Percentiles rank a stretch among this genome's conserved stretches.
Conservation (phyloP, 2,888 invertebrate genomes). For the Dugesia japonica region DNA sequence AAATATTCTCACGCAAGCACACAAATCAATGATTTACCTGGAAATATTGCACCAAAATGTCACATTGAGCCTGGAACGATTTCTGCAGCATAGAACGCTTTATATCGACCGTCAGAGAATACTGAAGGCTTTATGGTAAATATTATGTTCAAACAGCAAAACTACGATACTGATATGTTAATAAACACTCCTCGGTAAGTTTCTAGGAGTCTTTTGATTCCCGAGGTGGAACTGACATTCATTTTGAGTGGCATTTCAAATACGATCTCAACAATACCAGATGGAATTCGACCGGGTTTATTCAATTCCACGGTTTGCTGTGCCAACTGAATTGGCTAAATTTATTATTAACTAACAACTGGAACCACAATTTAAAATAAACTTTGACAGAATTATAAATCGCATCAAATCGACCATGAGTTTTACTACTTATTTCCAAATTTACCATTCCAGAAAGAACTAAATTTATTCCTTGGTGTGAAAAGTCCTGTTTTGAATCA, state of each 20-base stretch:
- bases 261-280: constrained; percentile 74
- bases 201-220: constrained; percentile 59
- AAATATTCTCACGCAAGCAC: too few relatives aligned
- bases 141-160: background rate
- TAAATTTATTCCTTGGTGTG: constrained; percentile 77
- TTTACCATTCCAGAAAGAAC: constrained; percentile 72
- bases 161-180: constrained; percentile 53
- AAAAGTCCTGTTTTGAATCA: constrained; percentile 61
- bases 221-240: constrained; percentile 49
- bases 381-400: constrained; percentile 85
- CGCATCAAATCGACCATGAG: constrained; percentile 78
- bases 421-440: constrained; percentile 74
- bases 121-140: constrained; percentile 38
- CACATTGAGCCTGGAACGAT: constrained; percentile 65
- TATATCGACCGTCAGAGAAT: constrained; percentile 62
- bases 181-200: constrained; percentile 93
- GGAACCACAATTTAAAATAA: constrained; percentile 34
- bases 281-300: constrained; percentile 66
- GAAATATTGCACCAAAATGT: constrained; percentile 79
- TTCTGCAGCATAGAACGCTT: constrained; percentile 74
- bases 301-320: constrained; percentile 64
- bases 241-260: constrained; percentile 70
- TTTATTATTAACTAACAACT: background rate
- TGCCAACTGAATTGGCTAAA: constrained; percentile 67
- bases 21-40: too few relatives aligned